Conservation (phyloP, 2,113 vertebrate species). For the Tyrannus savana region DNA sequence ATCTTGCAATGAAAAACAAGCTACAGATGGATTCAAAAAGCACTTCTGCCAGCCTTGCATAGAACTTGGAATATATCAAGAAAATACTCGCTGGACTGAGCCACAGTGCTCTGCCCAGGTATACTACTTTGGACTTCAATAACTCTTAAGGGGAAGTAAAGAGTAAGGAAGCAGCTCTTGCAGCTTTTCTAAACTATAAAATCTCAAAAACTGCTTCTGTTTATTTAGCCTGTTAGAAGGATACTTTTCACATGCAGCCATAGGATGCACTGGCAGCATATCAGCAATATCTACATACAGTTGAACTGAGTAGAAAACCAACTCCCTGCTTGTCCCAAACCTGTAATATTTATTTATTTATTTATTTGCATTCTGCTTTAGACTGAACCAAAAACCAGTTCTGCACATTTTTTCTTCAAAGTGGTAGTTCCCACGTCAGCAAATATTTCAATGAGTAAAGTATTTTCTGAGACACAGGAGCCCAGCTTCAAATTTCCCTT, state of each 20-base stretch:
- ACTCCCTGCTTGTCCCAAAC: not conserved
- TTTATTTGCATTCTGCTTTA: not conserved
- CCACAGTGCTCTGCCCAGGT: not conserved
- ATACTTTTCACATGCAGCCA: not conserved
- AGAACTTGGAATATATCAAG: not conserved
- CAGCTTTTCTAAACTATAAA: not conserved
- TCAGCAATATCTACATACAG: not conserved
- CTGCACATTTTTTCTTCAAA: not conserved
- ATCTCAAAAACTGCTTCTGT: not conserved
- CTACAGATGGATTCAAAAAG: not conserved
- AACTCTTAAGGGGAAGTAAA: not conserved
- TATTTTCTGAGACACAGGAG: not conserved
- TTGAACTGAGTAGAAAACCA: not conserved
- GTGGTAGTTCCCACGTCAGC: not conserved
- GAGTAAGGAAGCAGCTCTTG: not conserved
- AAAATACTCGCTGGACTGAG: not conserved
- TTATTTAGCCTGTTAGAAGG: not conserved
- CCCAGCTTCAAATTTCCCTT: not conserved
- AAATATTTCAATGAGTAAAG: not conserved
- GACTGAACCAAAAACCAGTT: not conserved
- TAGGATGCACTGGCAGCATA: fast-evolving
- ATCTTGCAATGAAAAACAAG: not conserved
- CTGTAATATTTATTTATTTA: not conserved
- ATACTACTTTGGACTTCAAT: not conserved
- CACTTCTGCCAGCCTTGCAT: not conserved